Base-by-base conservation (phyloP, 2,888 invertebrate genomes). In the Drosophila sordidula region DNA sequence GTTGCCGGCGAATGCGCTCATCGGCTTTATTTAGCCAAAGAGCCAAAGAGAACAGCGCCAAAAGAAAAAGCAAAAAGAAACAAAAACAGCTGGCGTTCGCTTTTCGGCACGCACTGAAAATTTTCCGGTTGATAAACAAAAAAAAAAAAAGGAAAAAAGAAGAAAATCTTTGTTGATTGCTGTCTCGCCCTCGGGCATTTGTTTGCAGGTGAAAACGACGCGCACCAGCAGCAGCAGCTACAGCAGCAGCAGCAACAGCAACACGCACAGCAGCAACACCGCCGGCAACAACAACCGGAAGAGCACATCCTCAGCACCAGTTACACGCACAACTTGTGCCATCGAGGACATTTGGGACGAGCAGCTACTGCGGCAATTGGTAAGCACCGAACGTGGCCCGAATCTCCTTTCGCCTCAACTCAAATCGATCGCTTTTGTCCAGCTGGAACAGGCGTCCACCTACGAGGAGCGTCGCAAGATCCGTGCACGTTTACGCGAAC, bases 391-490 rank as follows among this genome's bases (percentile, higher is more conserved):
- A 26, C 8, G 6, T 6, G 8, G 6, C 26, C 26, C 6, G 8
- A 29, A 2, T 8, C 18, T 1, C 18, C 18, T 18, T 18, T 18
- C 18, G n/a, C n/a, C n/a, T 6, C 26, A 29, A 29, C 26, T 29
- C 8, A 29, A 29, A 29, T 29, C 18, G 18, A 18, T 18, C 12
- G 12, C 5, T 32, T 50, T 6, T n/a, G 9, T 38, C 9, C 92
- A 97, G 97, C 94, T 97, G 93, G 96, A 96, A 92, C 95, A 95
- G 93, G 95, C 96, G 92, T 95, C 95, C 81, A 96, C 96, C 92
- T 97, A 97, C 96, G 97, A 97, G 92, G 96, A 96, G 92, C 95
- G 97, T 90, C 95, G 96, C 90, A 94, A 95, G 86, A 95, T 97
- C 91, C 94, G 97, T 92, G 95, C 95, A 89, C 95, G 97, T 93